A percentile compares a stretch with the other conserved stretches of the same genome.
Conservation (phyloP, 2,113 vertebrate genomes). For the Zosterops lateralis region DNA sequence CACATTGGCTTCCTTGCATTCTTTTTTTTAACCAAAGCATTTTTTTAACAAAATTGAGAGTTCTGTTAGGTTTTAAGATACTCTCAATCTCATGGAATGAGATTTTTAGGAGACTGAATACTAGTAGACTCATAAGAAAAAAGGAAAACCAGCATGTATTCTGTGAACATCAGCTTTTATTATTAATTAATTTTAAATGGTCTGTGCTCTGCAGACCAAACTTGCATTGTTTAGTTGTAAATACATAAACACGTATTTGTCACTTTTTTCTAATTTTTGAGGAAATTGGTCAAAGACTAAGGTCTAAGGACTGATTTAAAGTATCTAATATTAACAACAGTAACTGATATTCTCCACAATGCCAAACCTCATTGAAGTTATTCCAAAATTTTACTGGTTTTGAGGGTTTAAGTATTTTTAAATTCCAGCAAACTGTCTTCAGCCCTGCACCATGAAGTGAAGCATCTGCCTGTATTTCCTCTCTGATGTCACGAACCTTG, state of each 20-base stretch:
- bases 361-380: neutral
- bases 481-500: neutral
- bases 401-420: neutral
- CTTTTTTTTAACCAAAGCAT: neutral
- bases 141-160: neutral
- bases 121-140: neutral
- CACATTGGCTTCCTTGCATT: neutral
- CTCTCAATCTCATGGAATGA: neutral
- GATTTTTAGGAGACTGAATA: neutral
- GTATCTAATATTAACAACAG: neutral
- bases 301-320: neutral
- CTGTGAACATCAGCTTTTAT: neutral
- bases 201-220: neutral
- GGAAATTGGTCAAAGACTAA: neutral
- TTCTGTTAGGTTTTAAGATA: neutral
- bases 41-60: neutral
- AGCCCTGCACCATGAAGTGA: neutral
- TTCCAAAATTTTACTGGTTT: neutral
- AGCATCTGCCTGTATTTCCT: neutral
- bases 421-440: neutral
- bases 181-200: neutral
- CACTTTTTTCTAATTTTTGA: neutral
- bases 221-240: neutral
- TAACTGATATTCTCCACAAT: neutral
- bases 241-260: neutral